phyloP scores from a whole-genome alignment of 1,140 invertebrate species.

The Pachypeltis micranthus region DNA sequence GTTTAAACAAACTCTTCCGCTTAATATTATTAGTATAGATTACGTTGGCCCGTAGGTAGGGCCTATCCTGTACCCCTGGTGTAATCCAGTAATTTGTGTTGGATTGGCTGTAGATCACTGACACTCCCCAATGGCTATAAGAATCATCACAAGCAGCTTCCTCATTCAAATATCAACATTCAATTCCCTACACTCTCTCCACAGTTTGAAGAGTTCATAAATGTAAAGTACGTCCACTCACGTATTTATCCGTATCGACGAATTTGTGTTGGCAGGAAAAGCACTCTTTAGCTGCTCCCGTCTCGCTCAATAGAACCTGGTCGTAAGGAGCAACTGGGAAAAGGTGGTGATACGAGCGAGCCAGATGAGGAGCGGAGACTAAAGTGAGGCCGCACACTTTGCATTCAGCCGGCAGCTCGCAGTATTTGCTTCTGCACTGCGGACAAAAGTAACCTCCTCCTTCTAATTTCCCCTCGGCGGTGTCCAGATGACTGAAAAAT shows the following conservation, averaged over 20 bases:
- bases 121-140: too few relatives aligned
- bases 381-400: constrained; percentile 86
- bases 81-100: too few relatives aligned
- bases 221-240: too few relatives aligned
- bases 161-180: too few relatives aligned
- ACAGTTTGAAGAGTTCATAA: too few relatives aligned
- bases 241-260: constrained; percentile 18
- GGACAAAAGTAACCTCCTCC: constrained; percentile 82
- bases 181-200: too few relatives aligned
- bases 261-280: constrained; percentile 4
- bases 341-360: constrained; percentile 91
- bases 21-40: too few relatives aligned
- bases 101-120: too few relatives aligned
- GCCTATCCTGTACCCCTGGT: too few relatives aligned
- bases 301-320: constrained; percentile 39
- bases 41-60: too few relatives aligned
- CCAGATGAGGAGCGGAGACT: constrained; percentile 94
- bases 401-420: constrained; percentile 94
- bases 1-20: too few relatives aligned
- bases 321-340: constrained; percentile 80
- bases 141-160: too few relatives aligned
- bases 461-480: constrained; percentile 44
- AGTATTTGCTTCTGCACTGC: constrained; percentile 89
- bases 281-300: neutral
- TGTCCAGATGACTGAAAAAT: constrained; percentile 64